Percentiles rank a stretch among this genome's conserved stretches.
Evolutionary conservation across 2,113 vertebrate genomes (phyloP).

Genomic region (Peromyscus californicus): DNA sequence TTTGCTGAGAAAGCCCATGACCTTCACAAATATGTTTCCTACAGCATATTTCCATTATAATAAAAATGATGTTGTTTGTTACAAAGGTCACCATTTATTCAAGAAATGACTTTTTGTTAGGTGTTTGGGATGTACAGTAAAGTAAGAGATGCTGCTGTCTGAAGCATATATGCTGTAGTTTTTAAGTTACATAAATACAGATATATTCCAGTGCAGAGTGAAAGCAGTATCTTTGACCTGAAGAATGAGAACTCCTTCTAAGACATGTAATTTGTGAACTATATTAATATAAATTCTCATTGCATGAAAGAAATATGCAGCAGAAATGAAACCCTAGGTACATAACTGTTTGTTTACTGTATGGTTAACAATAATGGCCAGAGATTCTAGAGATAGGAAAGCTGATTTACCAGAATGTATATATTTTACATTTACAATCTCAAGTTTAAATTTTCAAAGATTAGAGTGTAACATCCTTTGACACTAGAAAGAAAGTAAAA

Average conservation of each 20-base stretch:
- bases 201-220: neutral
- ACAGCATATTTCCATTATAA: neutral
- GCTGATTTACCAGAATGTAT: neutral
- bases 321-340: neutral
- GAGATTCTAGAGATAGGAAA: neutral
- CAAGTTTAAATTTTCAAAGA: neutral
- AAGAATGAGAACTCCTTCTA: neutral
- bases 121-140: neutral
- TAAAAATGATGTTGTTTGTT: neutral
- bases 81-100: constrained; percentile 27
- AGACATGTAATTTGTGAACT: neutral
- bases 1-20: neutral
- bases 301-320: neutral
- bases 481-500: neutral
- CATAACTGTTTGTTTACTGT: neutral
- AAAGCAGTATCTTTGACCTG: no score
- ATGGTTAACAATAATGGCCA: neutral
- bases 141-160: neutral
- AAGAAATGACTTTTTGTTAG: neutral
- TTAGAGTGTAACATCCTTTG: neutral
- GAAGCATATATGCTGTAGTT: neutral
- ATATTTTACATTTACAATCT: neutral
- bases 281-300: neutral
- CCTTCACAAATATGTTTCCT: neutral
- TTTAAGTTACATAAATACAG: neutral